Percentiles rank a stretch among this genome's conserved stretches.
Conservation (phyloP, 2,797 vertebrate genomes). For the Sebastes matsubarae region DNA sequence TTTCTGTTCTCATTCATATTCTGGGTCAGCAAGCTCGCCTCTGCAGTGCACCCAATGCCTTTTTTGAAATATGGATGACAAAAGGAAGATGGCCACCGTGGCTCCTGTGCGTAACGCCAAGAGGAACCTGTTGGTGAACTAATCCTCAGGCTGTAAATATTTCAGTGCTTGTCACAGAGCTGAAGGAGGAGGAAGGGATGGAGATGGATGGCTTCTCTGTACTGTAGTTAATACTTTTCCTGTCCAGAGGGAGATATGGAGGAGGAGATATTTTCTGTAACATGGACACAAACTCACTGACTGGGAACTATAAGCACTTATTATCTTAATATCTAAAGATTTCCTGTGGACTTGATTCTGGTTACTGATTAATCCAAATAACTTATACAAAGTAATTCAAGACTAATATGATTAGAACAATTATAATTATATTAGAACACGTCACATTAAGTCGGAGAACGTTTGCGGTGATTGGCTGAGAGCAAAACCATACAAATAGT, state of each 20-base stretch:
- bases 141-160: conserved; percentile 73
- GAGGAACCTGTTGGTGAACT: conserved; percentile 48
- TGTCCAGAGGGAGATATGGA: not conserved
- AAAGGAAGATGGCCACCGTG: conserved; percentile 57
- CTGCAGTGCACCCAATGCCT: conserved; percentile 6
- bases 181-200: conserved; percentile 37
- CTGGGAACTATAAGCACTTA: not conserved
- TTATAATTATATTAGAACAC: not conserved
- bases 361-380: not conserved
- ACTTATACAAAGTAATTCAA: not conserved
- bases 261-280: not conserved
- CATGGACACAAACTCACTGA: not conserved
- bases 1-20: conserved; percentile 64
- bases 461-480: no score
- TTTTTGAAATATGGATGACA: conserved; percentile 74
- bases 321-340: not conserved
- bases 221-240: conserved; percentile 5
- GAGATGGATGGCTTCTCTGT: conserved; percentile 6
- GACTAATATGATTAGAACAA: not conserved
- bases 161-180: conserved; percentile 62
- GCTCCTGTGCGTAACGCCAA: conserved; percentile 34
- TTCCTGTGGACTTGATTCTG: not conserved
- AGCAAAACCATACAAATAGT: no score
- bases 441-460: no score
- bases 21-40: conserved; percentile 39